phyloP scores from a whole-genome alignment of 1,140 invertebrate genomes.

The Aphaenogaster floridana region DNA sequence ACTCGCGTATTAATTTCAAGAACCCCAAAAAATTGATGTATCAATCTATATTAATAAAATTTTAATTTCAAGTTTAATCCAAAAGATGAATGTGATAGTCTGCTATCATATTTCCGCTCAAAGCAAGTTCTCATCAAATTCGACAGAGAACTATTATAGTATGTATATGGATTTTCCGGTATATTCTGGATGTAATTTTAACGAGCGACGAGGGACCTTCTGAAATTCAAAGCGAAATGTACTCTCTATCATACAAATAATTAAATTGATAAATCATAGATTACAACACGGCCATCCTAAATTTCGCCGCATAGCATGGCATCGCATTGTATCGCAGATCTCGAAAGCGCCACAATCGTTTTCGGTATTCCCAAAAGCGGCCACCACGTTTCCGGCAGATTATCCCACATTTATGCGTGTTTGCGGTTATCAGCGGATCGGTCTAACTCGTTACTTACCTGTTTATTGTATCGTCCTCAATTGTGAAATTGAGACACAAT shows the following conservation, averaged over 20 bases:
- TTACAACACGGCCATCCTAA: constrained; percentile 13
- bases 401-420: constrained; percentile 25
- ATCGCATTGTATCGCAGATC: not conserved
- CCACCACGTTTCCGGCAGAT: not conserved
- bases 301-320: not conserved
- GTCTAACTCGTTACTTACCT: constrained; percentile 17
- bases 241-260: constrained; percentile 22
- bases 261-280: constrained; percentile 56
- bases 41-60: constrained; percentile 25
- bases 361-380: constrained; percentile 31
- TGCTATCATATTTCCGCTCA: not conserved
- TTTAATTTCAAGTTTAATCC: not conserved
- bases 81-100: not conserved
- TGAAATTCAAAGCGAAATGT: constrained; percentile 23
- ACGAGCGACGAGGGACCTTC: not conserved
- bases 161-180: constrained; percentile 29
- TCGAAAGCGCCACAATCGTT: constrained; percentile 19
- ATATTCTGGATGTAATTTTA: constrained; percentile 22
- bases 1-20: not conserved
- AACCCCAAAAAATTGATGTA: not conserved
- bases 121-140: constrained; percentile 9
- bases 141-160: not conserved
- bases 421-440: not conserved
- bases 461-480: constrained; percentile 17
- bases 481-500: constrained; percentile 7